These are phyloP conservation scores for Glandiceps talaboti DNA, from an alignment of 53 echinoderm and acorn worm genomes.

Conservation along the genomic window DNA sequence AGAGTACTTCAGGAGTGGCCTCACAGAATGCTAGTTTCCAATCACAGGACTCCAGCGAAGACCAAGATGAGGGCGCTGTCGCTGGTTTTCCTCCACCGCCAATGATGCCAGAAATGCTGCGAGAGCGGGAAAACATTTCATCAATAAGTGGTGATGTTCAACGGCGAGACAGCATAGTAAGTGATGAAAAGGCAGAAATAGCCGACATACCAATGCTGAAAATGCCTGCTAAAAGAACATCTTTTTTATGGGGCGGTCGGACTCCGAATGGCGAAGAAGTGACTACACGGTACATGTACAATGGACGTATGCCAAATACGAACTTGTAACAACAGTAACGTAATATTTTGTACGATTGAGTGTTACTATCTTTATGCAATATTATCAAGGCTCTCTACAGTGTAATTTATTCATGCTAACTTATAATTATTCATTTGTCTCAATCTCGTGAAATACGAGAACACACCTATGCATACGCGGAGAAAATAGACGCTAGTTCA, in stretches of 20 bases:
- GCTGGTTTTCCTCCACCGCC: neutral
- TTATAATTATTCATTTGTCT: no score
- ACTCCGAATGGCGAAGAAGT: constrained; percentile 14
- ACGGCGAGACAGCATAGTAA: constrained; percentile 1
- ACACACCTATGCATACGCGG: no score
- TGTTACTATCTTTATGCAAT: no score
- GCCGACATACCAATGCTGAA: constrained; percentile 23
- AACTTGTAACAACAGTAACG: neutral
- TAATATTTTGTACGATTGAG: no score
- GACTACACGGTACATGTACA: constrained; percentile 42
- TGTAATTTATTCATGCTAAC: no score
- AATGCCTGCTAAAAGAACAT: constrained; percentile 36
- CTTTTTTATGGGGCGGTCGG: constrained; percentile 27
- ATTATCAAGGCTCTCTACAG: no score
- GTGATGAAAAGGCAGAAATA: neutral
- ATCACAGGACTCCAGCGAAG: constrained; percentile 83
- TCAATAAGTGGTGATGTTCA: neutral
- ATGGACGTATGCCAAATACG: constrained; percentile 24
- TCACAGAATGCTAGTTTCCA: constrained; percentile 96
- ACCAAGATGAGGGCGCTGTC: constrained; percentile 11
- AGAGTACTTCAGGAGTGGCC: constrained; percentile 83
- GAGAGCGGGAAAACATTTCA: neutral
- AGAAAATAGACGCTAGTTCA: no score
- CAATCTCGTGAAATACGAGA: no score
- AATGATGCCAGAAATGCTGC: neutral